Conservation (phyloP, 2,888 invertebrate species). For the Germaria angustata region DNA sequence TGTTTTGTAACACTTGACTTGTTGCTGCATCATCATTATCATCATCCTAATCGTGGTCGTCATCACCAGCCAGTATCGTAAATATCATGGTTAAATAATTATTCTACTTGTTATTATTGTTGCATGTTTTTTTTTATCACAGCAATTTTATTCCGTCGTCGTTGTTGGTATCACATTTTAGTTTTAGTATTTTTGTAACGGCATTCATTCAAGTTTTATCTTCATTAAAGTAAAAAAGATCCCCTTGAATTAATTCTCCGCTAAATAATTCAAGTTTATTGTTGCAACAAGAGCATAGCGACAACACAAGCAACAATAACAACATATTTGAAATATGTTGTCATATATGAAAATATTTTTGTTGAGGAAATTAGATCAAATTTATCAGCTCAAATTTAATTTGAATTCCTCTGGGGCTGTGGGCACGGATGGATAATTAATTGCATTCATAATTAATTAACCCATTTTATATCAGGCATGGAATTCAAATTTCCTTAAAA, state of each 20-base stretch:
- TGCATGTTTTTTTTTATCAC: neutral
- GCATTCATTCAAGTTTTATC: conserved; percentile 64
- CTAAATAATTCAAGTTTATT: conserved; percentile 54
- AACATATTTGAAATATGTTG: neutral
- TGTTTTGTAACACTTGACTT: conserved; percentile 65
- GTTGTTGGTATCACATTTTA: neutral
- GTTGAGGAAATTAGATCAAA: conserved; percentile 38
- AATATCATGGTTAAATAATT: conserved; percentile 63
- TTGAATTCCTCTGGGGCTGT: conserved; percentile 7
- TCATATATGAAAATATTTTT: conserved; percentile 16
- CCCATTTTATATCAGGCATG: neutral
- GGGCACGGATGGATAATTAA: neutral
- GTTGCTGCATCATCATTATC: conserved; percentile 45
- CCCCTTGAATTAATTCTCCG: conserved; percentile 48
- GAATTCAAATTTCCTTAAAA: neutral
- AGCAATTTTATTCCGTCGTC: neutral
- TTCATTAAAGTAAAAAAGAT: conserved; percentile 24
- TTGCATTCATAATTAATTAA: conserved; percentile 21
- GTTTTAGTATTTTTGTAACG: conserved; percentile 56
- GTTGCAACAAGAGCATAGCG: conserved; percentile 28
- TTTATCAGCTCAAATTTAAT: conserved; percentile 20
- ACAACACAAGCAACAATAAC: neutral
- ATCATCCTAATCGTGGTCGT: conserved; percentile 12
- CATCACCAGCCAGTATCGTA: conserved; percentile 10
- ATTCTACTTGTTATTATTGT: conserved; percentile 14